phyloP scores from a whole-genome alignment of 2,888 invertebrate species.

The Heliconius aoede region DNA sequence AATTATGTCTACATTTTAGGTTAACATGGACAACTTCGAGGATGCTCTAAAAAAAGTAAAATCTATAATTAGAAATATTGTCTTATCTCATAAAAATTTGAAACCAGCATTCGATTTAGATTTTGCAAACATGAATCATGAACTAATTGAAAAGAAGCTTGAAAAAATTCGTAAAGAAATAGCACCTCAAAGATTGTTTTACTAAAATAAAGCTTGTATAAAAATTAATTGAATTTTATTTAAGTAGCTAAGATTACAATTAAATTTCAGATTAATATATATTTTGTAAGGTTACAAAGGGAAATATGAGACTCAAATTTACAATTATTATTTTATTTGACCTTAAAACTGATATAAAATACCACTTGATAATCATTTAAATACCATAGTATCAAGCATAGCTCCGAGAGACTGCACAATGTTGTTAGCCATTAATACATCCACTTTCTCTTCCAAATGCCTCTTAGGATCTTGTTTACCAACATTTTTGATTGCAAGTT shows the following conservation, averaged over 20 bases:
- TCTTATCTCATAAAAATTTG: constrained; percentile 60
- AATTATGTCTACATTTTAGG: constrained; percentile 53
- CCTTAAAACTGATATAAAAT: constrained; percentile 48
- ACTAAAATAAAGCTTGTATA: constrained; percentile 48
- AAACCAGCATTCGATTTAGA: constrained; percentile 74
- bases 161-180: constrained; percentile 64
- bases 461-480: constrained; percentile 99
- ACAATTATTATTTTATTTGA: constrained; percentile 49
- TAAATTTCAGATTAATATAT: constrained; percentile 59
- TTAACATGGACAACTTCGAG: constrained; percentile 67
- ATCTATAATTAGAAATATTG: constrained; percentile 64
- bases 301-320: constrained; percentile 56
- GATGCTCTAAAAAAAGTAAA: constrained; percentile 67
- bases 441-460: constrained; percentile 99
- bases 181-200: constrained; percentile 67
- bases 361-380: constrained; percentile 71
- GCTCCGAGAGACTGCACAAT: constrained; percentile 99
- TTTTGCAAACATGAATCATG: constrained; percentile 59
- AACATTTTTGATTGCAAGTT: constrained; percentile 99
- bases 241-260: background rate
- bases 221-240: constrained; percentile 68
- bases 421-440: constrained; percentile 97
- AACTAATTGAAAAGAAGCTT: constrained; percentile 60
- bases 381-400: constrained; percentile 91
- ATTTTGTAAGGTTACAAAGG: constrained; percentile 42